phyloP scores from a whole-genome alignment of 2,888 invertebrate genomes.

The Drosophila flavopinicola region DNA sequence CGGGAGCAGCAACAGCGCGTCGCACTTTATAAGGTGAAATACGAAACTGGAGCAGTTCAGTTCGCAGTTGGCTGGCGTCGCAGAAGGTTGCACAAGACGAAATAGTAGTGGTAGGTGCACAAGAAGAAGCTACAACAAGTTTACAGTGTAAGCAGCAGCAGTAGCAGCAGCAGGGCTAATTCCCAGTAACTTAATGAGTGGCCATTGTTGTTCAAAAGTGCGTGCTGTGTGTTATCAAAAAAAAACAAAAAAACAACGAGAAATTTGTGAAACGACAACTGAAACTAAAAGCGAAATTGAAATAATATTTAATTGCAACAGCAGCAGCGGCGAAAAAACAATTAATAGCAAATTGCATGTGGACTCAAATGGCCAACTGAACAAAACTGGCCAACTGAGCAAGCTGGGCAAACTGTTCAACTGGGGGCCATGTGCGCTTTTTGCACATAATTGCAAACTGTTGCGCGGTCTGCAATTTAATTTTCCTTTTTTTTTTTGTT shows the following conservation, averaged over 20 bases:
- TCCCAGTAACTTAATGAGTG: constrained; percentile 1
- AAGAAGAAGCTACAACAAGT: constrained; percentile 24
- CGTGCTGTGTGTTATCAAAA: constrained; percentile 33
- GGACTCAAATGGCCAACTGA: constrained; percentile 9
- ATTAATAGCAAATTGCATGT: constrained; percentile 61
- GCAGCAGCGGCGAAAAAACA: constrained; percentile 36
- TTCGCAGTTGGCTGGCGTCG: constrained; percentile 82
- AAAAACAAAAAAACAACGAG: too few relatives aligned
- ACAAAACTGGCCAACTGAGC: neutral
- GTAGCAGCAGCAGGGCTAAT: too few relatives aligned
- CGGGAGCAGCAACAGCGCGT: constrained; percentile 47
- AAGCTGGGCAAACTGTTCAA: constrained; percentile 75
- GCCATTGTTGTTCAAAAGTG: constrained; percentile 26
- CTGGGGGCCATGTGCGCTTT: constrained; percentile 53
- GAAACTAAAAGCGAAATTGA: constrained; percentile 34
- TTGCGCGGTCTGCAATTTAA: constrained; percentile 65
- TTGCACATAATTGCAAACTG: constrained; percentile 77
- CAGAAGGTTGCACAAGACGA: constrained; percentile 65
- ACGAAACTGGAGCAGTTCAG: constrained; percentile 79
- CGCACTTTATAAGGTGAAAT: constrained; percentile 70
- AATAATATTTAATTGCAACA: constrained; percentile 36
- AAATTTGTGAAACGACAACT: constrained; percentile 37
- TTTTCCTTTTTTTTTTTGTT: constrained; percentile 52
- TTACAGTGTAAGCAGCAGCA: constrained; percentile 17
- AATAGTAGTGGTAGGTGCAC: neutral